Evolutionary conservation across 1,140 invertebrate genomes (phyloP), one percentile per base, ranked within the genome.

Genomic region (Aphidius gifuensis): DNA sequence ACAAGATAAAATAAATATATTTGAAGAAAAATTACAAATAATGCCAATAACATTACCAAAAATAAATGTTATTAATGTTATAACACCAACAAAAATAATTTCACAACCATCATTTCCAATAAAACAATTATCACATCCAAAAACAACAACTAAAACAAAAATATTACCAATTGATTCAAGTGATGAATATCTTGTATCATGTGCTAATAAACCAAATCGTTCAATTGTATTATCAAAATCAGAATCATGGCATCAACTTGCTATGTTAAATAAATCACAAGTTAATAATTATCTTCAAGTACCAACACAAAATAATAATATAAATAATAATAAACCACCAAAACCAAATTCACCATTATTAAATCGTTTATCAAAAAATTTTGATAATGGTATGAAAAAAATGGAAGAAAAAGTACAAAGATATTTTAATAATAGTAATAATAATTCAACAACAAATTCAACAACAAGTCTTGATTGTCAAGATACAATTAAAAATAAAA

Each of bases 351-450:
- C 90, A 0, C 88, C 88, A 67, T 87, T 90, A 63, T 82, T 87
- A 5, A 75, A 91, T 64, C 84, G 85, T 8, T 81, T 89, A 21
- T 88, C 90, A 0, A 80, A 85, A 67, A 87, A 92, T 64, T 93
- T 84, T 74, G 91, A 93, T 58, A 85, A 89, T n/a, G 85, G 87
- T 62, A 77, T 92, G 7, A 81, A 84, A 8, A 85, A 87, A 42
- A 93, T 93, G 80, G 86, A 89, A 69, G 84, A 85, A 44, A 91
- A 91, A 5, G 87, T 94, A 47, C 88, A 90, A 60, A 88, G 89
- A n/a, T 93, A 92, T 71, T 91, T 93, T 11, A 62, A 72, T n/a
- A 74, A 69, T 11, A 61, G 73, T 11, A 59, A 62, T 43, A 47
- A 49, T 32, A 32, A 32, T 32, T 16, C 16, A 16, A 16, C 0